These are phyloP conservation scores for Drosophila acutilabella DNA, from an alignment of 2,888 invertebrate genomes.

Conservation along the genomic window DNA sequence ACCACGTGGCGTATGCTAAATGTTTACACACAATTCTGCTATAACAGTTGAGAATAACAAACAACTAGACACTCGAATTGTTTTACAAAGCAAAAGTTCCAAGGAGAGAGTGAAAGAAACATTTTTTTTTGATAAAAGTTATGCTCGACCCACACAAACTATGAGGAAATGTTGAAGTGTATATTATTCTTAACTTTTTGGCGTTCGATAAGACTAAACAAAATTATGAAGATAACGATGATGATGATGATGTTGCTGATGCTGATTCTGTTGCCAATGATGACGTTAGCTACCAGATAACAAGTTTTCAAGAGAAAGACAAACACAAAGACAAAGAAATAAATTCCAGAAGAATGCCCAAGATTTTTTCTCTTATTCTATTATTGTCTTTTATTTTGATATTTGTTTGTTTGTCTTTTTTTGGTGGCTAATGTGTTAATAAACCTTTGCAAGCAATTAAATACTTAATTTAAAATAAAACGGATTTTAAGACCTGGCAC, in stretches of 20 bases:
- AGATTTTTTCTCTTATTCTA: neutral
- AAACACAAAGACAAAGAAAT: slow-evolving; percentile 3
- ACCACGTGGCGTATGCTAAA: slow-evolving; percentile 48
- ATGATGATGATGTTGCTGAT: slow-evolving; percentile 56
- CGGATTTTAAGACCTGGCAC: slow-evolving; percentile 11
- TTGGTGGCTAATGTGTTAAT: slow-evolving; percentile 1
- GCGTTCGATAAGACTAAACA: slow-evolving; percentile 67
- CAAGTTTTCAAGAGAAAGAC: slow-evolving; percentile 45
- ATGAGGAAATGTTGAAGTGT: slow-evolving; percentile 64
- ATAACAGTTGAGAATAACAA: slow-evolving; percentile 25
- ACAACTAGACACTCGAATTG: slow-evolving; percentile 18
- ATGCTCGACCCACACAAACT: slow-evolving; percentile 49
- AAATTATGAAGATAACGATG: slow-evolving; percentile 44
- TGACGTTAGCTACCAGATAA: slow-evolving; percentile 55
- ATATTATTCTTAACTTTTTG: slow-evolving; percentile 71
- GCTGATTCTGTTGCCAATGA: slow-evolving; percentile 16
- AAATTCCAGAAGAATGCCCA: neutral
- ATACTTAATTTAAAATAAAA: slow-evolving; percentile 5
- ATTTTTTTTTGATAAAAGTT: slow-evolving; percentile 53
- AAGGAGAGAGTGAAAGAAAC: slow-evolving; percentile 19
- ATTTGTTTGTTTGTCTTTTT: neutral
- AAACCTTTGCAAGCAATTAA: neutral
- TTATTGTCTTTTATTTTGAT: neutral
- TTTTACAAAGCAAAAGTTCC: slow-evolving; percentile 1
- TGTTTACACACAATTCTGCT: slow-evolving; percentile 44